Evolutionary conservation across 2,113 vertebrate genomes (phyloP), one percentile per base, ranked within the genome.

Genomic region (Microtus ochrogaster): DNA sequence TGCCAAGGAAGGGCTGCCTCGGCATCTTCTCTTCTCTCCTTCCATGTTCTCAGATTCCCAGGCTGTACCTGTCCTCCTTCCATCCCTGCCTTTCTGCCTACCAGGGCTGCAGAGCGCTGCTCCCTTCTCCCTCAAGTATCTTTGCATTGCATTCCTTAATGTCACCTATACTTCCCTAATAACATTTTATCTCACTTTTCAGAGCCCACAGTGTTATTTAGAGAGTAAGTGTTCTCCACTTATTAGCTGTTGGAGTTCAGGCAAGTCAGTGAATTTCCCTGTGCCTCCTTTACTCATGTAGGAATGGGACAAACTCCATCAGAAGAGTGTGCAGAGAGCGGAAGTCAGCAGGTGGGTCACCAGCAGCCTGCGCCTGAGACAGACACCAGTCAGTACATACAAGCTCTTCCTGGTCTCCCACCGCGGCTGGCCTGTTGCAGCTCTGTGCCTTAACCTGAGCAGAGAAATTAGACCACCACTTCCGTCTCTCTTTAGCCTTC

Each of bases 41-140:
- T 79, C 7, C 0, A 0, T 22, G 36, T 36, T 68, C 22, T n/a
- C 6, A 11, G 22, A 3, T 4, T 12, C 30, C 13, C 3, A 16
- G 10, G 14, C 78, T 21, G 44, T 30, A 30, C 8, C 12, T 12
- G 39, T 1, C 19, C 19, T 13, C 5, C 26, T 55, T 47, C 3
- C 3, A 61, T 12, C 16, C 81, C 44, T 2, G 22, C 39, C 49
- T 36, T 49, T 61, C 21, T 26, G 6, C 85, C 66, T 10, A 12
- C 39, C 65, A 22, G 13, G 22, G 0, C 44, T 24, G 26, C 52
- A 22, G 24, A 63, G 28, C 3, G 26, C 44, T 47, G 7, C 33
- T 90, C 47, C 10, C 10, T 41, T 28, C 49, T 33, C 61, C n/a
- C 3, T 74, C 81, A 7, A 30, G 28, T 19, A 11, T 94, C 58